These are phyloP conservation scores for Saturnia pavonia DNA, from an alignment of 2,888 invertebrate species.

Conservation along the genomic window DNA sequence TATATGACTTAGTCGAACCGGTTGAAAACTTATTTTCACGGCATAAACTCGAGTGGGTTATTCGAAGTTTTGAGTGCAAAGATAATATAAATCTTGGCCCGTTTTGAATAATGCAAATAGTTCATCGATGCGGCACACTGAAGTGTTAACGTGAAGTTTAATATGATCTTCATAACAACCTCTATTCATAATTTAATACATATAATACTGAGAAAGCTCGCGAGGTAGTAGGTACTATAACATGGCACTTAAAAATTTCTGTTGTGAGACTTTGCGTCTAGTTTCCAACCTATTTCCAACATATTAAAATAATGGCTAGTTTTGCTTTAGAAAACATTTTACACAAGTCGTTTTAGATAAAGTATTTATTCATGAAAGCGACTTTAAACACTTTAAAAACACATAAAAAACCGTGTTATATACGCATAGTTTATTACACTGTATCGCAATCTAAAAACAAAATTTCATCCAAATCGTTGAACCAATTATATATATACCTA, in stretches of 20 bases:
- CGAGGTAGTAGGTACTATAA: constrained; percentile 19
- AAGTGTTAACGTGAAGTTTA: constrained; percentile 46
- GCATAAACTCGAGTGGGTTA: constrained; percentile 59
- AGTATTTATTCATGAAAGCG: neutral
- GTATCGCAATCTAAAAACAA: too few species aligned
- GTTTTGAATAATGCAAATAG: constrained; percentile 67
- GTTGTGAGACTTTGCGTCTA: constrained; percentile 14
- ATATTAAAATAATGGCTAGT: neutral
- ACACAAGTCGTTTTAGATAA: neutral
- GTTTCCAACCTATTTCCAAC: too few species aligned
- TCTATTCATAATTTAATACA: constrained; percentile 42
- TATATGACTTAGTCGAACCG: constrained; percentile 33
- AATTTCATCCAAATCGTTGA: too few species aligned
- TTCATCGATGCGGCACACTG: constrained; percentile 41
- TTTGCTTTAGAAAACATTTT: neutral
- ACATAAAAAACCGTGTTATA: too few species aligned
- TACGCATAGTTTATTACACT: too few species aligned
- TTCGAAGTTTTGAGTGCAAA: constrained; percentile 72
- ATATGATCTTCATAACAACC: constrained; percentile 23
- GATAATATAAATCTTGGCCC: constrained; percentile 57
- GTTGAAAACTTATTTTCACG: constrained; percentile 61
- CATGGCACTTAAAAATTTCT: constrained; percentile 26
- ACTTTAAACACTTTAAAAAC: neutral
- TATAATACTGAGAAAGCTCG: constrained; percentile 26
- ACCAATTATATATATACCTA: too few species aligned